Base-by-base conservation (phyloP, 2,888 invertebrate genomes). In the Euproctis similis region DNA sequence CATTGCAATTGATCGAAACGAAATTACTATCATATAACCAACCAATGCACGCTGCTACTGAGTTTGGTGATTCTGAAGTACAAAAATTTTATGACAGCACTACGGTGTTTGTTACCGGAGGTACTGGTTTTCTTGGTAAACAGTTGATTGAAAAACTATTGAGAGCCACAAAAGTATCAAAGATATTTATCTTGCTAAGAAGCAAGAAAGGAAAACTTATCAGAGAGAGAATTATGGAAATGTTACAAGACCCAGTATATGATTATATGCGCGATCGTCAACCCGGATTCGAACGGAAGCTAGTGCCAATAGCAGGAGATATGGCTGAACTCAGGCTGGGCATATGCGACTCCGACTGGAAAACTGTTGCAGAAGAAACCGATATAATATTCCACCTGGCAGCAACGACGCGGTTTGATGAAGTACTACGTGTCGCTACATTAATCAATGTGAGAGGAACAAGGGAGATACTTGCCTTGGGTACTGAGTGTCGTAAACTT, bases 61-160 rank as follows among this genome's bases (percentile, higher is more conserved):
- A 34, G 8, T 24, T 19, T 5, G 46, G 46, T n/a, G 34, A 57
- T 12, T 68, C 64, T 0, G 35, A 59, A 0, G 78, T 87, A 7
- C 49, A 74, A 1, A 74, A 85, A 38, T 88, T 86, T 74, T 89
- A 87, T 54, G 50, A 64, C 0, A 78, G 73, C 1, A 81, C 87
- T 42, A 70, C 77, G 13, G 74, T 95, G n/a, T 85, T 95, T 21
- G 75, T 95, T 23, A 95, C 95, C 0, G 95, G 95, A 1, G 90
- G 89, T 1, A 92, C 93, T 0, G 95, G 95, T 2, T 95, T 94
- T 53, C 46, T 80, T 2, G 80, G 78, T 7, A 80, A 77, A 7
- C 34, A 34, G 4, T 30, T 44, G 2, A 21, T 44, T 16, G 46
- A 44, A 5, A 44, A 37, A 34, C 29, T 44, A 0, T 14, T 14